These are phyloP conservation scores for Eupeodes luniger DNA, from an alignment of 2,888 invertebrate species.

Conservation along the genomic window DNA sequence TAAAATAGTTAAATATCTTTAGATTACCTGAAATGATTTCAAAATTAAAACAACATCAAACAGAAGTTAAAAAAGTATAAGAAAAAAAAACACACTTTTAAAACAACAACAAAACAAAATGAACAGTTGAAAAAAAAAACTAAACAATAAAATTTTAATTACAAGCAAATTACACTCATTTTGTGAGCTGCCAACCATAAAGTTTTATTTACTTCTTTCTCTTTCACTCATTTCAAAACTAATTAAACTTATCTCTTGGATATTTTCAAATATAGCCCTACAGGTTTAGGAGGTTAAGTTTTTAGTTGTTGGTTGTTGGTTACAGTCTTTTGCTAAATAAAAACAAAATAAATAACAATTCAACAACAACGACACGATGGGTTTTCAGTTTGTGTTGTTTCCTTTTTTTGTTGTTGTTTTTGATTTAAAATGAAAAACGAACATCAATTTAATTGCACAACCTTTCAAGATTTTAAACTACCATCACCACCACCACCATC, in stretches of 20 bases:
- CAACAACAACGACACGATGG: slow-evolving; percentile 31
- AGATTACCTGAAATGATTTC: slow-evolving; percentile 37
- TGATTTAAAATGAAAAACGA: slow-evolving; percentile 61
- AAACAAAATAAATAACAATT: slow-evolving; percentile 31
- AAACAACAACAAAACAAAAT: slow-evolving; percentile 11
- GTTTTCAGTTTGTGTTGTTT: background rate
- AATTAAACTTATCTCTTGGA: slow-evolving; percentile 72
- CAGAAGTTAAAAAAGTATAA: background rate
- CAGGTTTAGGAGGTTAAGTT: slow-evolving; percentile 13
- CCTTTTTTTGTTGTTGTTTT: slow-evolving; percentile 6
- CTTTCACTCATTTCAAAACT: slow-evolving; percentile 56
- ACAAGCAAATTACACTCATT: slow-evolving; percentile 73
- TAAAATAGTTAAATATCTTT: slow-evolving; percentile 34
- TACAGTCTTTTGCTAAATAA: slow-evolving; percentile 21
- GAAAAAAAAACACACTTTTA: slow-evolving; percentile 1
- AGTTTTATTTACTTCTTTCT: slow-evolving; percentile 69
- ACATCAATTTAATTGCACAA: slow-evolving; percentile 68
- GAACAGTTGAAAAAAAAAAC: slow-evolving; percentile 29
- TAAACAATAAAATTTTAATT: slow-evolving; percentile 74
- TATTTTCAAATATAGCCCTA: slow-evolving; percentile 56
- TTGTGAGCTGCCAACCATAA: slow-evolving; percentile 74
- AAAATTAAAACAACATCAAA: slow-evolving; percentile 41
- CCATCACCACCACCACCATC: background rate
- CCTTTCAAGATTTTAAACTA: slow-evolving; percentile 54
- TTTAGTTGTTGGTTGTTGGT: slow-evolving; percentile 13